A percentile compares a stretch with the other conserved stretches of the same genome.
phyloP scores from a whole-genome alignment of 2,797 vertebrate species.

The Sebastes melanostomus region DNA sequence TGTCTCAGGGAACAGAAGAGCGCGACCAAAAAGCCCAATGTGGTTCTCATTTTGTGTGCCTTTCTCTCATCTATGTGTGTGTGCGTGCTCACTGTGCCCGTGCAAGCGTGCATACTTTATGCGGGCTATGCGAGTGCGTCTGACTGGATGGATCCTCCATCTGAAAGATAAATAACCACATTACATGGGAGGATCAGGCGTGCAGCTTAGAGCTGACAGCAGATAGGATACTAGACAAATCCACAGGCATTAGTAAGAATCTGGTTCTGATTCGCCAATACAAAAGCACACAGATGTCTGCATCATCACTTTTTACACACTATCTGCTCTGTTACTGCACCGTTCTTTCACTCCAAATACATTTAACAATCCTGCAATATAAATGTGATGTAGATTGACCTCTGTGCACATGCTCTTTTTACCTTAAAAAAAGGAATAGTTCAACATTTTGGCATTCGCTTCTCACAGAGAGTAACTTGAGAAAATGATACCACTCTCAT shows the following conservation, averaged over 20 bases:
- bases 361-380: background rate
- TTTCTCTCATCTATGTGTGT: conserved; percentile 26
- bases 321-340: conserved; percentile 14
- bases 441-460: background rate
- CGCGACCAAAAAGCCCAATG: conserved; percentile 59
- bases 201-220: conserved; percentile 60
- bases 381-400: background rate
- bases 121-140: conserved; percentile 6
- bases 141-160: conserved; percentile 47
- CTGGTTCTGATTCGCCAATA: conserved; percentile 21
- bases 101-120: conserved; percentile 31
- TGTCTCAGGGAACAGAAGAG: conserved; percentile 36
- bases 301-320: conserved; percentile 32
- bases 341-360: background rate
- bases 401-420: background rate
- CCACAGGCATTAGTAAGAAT: conserved; percentile 45
- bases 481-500: background rate
- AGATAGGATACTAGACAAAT: conserved; percentile 63
- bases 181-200: conserved; percentile 65
- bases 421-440: background rate
- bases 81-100: conserved; percentile 11
- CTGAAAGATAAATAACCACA: conserved; percentile 68
- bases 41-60: conserved; percentile 71
- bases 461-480: background rate
- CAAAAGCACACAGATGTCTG: conserved; percentile 40